These are phyloP conservation scores for Hofmannophila pseudospretella DNA, from an alignment of 2,888 invertebrate species.

Conservation along the genomic window DNA sequence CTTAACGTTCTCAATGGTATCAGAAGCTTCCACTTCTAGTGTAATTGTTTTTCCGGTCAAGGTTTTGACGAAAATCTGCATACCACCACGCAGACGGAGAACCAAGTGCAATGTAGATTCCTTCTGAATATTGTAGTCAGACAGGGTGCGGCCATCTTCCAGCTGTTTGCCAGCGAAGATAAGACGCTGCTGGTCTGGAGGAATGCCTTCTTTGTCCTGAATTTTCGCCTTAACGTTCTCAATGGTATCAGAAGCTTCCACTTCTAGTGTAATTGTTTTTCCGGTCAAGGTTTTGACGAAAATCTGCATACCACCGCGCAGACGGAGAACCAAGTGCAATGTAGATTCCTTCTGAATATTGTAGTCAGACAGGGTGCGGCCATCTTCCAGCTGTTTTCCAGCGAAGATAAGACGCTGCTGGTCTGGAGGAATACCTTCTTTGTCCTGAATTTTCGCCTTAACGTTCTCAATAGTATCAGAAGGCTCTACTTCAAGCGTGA, in stretches of 20 bases:
- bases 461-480: constrained; percentile 18
- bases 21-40: constrained; percentile 69
- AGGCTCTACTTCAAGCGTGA: constrained; percentile 13
- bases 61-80: constrained; percentile 23
- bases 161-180: constrained; percentile 21
- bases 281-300: constrained; percentile 21
- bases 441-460: constrained; percentile 18
- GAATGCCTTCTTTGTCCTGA: constrained; percentile 22
- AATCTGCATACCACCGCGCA: constrained; percentile 18
- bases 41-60: constrained; percentile 23
- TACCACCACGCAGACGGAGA: constrained; percentile 19
- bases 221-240: constrained; percentile 22
- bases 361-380: constrained; percentile 17
- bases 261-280: constrained; percentile 20
- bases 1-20: constrained; percentile 82
- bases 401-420: constrained; percentile 19
- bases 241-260: constrained; percentile 19
- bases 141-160: constrained; percentile 21
- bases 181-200: constrained; percentile 20
- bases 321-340: constrained; percentile 15
- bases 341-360: constrained; percentile 20
- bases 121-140: constrained; percentile 22
- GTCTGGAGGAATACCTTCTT: constrained; percentile 18
- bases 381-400: constrained; percentile 18
- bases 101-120: constrained; percentile 21